Conservation (phyloP, 2,113 vertebrate species). For the Varanus komodoensis region DNA sequence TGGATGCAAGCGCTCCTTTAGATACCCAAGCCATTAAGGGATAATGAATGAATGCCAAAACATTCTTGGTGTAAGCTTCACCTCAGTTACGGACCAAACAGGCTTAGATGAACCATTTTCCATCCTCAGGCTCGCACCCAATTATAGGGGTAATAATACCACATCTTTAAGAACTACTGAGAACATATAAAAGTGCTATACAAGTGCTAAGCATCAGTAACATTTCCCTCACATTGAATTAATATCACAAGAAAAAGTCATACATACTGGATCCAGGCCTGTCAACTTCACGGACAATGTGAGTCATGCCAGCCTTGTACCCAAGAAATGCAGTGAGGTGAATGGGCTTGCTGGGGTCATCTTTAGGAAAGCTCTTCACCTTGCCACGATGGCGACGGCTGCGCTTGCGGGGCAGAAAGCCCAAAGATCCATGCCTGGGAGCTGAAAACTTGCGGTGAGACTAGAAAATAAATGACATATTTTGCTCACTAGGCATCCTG, state of each 20-base stretch:
- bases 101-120: background rate
- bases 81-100: background rate
- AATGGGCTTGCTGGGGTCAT: constrained; percentile 93
- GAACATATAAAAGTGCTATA: background rate
- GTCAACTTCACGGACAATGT: constrained; percentile 97
- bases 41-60: background rate
- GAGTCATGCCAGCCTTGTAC: constrained; percentile 99
- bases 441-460: constrained; percentile 99
- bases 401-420: constrained; percentile 96
- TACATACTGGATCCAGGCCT: constrained; percentile 95
- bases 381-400: constrained; percentile 93
- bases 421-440: constrained; percentile 94
- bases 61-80: too few species aligned
- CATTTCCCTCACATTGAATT: background rate
- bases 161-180: background rate
- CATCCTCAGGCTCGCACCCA: background rate
- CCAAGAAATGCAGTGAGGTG: constrained; percentile 96
- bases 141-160: background rate
- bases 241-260: accelerated
- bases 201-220: background rate
- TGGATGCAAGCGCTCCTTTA: too few species aligned
- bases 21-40: too few species aligned
- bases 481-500: background rate
- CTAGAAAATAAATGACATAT: constrained; percentile 61
- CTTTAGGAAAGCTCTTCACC: constrained; percentile 98